Evolutionary conservation across 2,113 vertebrate genomes (phyloP).

Genomic region (Hiodon alosoides): DNA sequence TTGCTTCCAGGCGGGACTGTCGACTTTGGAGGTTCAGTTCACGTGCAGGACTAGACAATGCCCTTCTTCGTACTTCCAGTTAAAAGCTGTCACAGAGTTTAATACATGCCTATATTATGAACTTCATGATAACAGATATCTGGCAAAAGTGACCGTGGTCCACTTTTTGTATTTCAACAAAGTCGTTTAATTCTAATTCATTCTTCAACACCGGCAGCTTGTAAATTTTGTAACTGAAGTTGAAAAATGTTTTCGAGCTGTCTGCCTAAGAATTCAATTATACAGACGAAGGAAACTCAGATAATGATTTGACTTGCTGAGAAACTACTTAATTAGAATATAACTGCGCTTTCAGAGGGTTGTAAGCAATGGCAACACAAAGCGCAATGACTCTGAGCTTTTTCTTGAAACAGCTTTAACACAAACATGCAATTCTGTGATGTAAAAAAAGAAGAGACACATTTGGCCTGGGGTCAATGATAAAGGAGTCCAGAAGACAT

Average conservation of each 20-base stretch:
- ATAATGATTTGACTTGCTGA: not conserved
- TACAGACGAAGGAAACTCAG: too few relatives aligned
- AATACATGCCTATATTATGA: constrained; percentile 31
- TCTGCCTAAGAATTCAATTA: not conserved
- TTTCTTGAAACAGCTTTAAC: not conserved
- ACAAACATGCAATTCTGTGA: not conserved
- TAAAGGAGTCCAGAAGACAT: not conserved
- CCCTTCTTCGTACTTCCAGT: constrained; percentile 27
- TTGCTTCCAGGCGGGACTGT: constrained; percentile 19
- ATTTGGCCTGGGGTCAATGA: not conserved
- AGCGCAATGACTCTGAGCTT: not conserved
- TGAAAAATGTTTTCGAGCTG: not conserved
- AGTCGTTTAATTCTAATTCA: constrained; percentile 10
- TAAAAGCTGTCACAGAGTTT: constrained; percentile 23
- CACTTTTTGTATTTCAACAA: constrained; percentile 8
- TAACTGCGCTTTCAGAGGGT: not conserved
- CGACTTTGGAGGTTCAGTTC: not conserved
- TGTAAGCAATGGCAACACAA: not conserved
- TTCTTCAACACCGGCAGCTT: not conserved
- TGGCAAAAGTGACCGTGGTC: constrained; percentile 27
- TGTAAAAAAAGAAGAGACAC: not conserved
- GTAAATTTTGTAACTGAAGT: not conserved
- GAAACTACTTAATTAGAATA: not conserved
- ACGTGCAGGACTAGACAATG: constrained; percentile 27
- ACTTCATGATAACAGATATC: constrained; percentile 5